phyloP scores from a whole-genome alignment of 2,888 invertebrate genomes.

The Cephus runcator region DNA sequence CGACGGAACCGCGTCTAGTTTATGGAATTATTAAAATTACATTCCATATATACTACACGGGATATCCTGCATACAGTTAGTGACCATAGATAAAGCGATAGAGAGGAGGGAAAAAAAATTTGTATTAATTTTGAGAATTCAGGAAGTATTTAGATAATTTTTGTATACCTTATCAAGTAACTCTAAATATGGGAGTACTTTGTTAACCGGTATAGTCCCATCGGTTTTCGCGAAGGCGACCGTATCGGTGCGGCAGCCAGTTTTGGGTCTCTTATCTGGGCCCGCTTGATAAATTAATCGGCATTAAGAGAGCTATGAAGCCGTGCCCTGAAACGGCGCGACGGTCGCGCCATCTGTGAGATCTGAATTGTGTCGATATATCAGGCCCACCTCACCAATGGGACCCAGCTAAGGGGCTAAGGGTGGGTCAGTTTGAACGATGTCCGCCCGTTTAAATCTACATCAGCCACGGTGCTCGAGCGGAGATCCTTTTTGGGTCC shows the following conservation, averaged over 20 bases:
- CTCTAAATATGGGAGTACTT: not conserved
- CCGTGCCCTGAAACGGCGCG: not conserved
- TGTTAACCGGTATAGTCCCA: not conserved
- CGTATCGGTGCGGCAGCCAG: not conserved
- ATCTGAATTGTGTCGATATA: constrained; percentile 54
- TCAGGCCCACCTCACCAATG: constrained; percentile 36
- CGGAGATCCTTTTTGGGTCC: not conserved
- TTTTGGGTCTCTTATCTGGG: not conserved
- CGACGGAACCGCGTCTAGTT: not conserved
- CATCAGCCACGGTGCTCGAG: constrained; percentile 11
- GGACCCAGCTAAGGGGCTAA: constrained; percentile 2
- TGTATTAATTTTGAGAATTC: not conserved
- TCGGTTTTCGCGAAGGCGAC: not conserved
- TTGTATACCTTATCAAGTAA: not conserved
- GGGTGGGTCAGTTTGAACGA: constrained; percentile 13
- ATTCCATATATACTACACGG: not conserved
- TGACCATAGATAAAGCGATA: not conserved
- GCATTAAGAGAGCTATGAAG: constrained; percentile 38
- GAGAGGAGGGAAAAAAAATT: not conserved
- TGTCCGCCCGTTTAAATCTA: constrained; percentile 22
- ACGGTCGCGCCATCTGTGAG: constrained; percentile 38
- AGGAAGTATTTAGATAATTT: not conserved
- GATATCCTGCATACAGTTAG: not conserved
- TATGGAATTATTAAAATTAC: constrained; percentile 1
- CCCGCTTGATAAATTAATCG: constrained; percentile 60